Evolutionary conservation across 2,888 invertebrate species (phyloP), one percentile per base, ranked within the genome.

Genomic region (Agrotis exclamationis): DNA sequence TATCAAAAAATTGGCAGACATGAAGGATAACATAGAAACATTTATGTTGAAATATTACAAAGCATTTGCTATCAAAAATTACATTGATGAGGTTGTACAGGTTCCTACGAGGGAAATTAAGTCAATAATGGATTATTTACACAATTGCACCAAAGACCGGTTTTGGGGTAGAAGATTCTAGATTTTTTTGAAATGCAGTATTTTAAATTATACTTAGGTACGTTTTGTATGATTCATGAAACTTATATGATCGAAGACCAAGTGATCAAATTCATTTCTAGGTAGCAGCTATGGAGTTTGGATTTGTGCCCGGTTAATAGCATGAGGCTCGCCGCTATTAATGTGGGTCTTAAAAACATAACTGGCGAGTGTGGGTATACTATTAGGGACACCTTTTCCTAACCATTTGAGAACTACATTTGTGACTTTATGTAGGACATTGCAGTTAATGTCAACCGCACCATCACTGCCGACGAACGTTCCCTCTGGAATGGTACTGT

Each of bases 21-120:
- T 86, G 20, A 85, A 90, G 71, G 78, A 65, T 3, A 58, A 62
- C 18, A 62, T 92, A 44, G 48, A n/a, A 7, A 70, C 76, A 18
- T 63, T 70, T 22, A 84, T 91, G 80, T 28, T 51, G 0, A 60
- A 65, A 44, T 93, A 90, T 82, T 91, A 90, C 24, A 82, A 87
- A 20, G 60, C 74, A 0, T 57, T 80, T 63, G 86, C 87, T n/a
- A 76, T 90, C 9, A 66, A 81, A 3, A 93, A 92, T 79, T 93
- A 92, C 63, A 65, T 91, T 4, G 63, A 80, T 45, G 86, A 82
- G 33, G 89, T 87, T 79, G 79, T 78, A 3, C 70, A 79, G 65
- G 60, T 79, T n/a, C 69, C 74, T 13, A 85, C 87, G 53, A 74
- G 68, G 3, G 74, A 60, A 28, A 22, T 92, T 1, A 57, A 73